These are phyloP conservation scores for Heliocidaris erythrogramma DNA, from an alignment of 35 echinoderm and acorn worm genomes.

Conservation along the genomic window DNA sequence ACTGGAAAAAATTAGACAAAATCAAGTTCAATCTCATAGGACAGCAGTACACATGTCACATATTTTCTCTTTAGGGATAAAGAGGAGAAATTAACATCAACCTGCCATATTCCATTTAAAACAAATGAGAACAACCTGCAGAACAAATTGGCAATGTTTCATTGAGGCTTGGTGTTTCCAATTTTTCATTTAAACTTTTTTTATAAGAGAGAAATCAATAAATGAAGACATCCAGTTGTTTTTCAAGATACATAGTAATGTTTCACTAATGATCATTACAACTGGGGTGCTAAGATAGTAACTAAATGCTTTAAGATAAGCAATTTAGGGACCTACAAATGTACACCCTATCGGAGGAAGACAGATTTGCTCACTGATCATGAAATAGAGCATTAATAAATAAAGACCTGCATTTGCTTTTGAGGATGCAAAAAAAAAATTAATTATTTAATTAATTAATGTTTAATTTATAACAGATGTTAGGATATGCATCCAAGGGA, in stretches of 20 bases:
- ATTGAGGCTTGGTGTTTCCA: background rate
- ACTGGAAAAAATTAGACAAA: background rate
- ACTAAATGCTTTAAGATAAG: too few relatives aligned
- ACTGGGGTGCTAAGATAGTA: background rate
- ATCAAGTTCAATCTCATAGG: background rate
- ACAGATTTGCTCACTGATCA: background rate
- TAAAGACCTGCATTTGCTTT: background rate
- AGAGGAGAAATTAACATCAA: background rate
- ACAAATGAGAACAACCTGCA: background rate
- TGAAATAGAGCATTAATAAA: background rate
- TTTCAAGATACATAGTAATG: background rate
- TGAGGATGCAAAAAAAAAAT: too few relatives aligned
- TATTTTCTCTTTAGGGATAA: background rate
- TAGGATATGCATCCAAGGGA: too few relatives aligned
- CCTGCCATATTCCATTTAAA: background rate
- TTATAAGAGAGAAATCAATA: too few relatives aligned
- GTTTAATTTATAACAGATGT: too few relatives aligned
- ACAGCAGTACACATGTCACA: background rate
- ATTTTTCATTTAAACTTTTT: too few relatives aligned
- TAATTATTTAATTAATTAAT: too few relatives aligned
- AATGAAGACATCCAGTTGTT: too few relatives aligned
- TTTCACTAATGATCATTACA: background rate
- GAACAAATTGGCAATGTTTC: background rate
- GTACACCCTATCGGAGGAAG: background rate
- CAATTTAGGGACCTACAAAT: background rate